Conservation (phyloP, 2,113 vertebrate species). For the Anguilla rostrata region DNA sequence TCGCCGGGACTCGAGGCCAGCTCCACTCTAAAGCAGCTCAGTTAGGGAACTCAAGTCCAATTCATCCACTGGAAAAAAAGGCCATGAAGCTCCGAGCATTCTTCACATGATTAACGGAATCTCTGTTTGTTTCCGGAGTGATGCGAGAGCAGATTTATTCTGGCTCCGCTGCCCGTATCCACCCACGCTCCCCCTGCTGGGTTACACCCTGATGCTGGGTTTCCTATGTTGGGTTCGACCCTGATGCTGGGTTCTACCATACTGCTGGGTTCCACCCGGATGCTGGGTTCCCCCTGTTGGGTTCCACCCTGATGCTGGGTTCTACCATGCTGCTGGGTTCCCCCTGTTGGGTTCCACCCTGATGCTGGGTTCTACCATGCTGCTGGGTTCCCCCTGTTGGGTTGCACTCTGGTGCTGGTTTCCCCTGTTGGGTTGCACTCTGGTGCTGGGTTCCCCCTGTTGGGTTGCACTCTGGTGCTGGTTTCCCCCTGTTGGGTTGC, state of each 20-base stretch:
- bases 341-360: not conserved
- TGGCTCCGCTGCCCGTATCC: not conserved
- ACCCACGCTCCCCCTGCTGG: not conserved
- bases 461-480: not conserved
- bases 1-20: no score
- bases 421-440: not conserved
- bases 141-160: not conserved
- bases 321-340: not conserved
- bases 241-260: not conserved
- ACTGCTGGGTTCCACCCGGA: not conserved
- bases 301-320: not conserved
- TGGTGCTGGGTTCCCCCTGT: not conserved
- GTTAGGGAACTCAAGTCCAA: not conserved
- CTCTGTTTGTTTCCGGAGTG: not conserved
- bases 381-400: not conserved
- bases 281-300: not conserved
- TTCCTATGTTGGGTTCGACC: not conserved
- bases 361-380: not conserved
- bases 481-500: not conserved
- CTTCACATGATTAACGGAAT: not conserved
- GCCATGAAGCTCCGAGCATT: not conserved
- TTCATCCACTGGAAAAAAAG: not conserved
- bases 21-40: not conserved
- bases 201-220: not conserved
- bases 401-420: not conserved